Evolutionary conservation across 2,113 vertebrate genomes (phyloP).

Genomic region (Vidua chalybeata): DNA sequence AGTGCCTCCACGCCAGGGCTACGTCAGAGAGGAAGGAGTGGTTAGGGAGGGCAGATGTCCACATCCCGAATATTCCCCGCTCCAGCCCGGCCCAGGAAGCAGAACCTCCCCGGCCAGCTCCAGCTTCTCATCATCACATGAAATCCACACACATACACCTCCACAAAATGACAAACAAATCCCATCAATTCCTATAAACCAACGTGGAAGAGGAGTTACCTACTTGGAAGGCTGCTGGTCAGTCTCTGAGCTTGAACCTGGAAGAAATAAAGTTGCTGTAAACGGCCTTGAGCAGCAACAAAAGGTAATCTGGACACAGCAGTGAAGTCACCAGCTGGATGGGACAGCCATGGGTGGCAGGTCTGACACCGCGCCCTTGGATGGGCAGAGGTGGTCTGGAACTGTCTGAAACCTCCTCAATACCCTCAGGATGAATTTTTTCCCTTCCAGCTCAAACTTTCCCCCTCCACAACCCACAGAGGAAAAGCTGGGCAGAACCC

Average conservation of each 20-base stretch:
- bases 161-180: rapidly evolving
- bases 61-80: rapidly evolving
- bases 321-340: not conserved
- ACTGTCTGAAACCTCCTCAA: not conserved
- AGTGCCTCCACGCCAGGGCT: not conserved
- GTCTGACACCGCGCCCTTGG: not conserved
- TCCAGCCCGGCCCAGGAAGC: not conserved
- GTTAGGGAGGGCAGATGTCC: not conserved
- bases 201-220: not conserved
- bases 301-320: rapidly evolving
- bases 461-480: not conserved
- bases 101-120: not conserved
- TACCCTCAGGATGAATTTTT: not conserved
- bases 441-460: not conserved
- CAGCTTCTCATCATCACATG: not conserved
- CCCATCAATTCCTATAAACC: rapidly evolving
- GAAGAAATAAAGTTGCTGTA: constrained; percentile 72
- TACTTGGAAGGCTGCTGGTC: constrained; percentile 60
- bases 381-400: not conserved
- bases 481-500: not conserved
- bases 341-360: rapidly evolving
- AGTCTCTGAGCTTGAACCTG: constrained; percentile 75
- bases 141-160: not conserved
- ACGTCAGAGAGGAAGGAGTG: not conserved
- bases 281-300: not conserved